Evolutionary conservation across 2,888 invertebrate genomes (phyloP), one percentile per base, ranked within the genome.

Genomic region (Agrenia bidenticulata): DNA sequence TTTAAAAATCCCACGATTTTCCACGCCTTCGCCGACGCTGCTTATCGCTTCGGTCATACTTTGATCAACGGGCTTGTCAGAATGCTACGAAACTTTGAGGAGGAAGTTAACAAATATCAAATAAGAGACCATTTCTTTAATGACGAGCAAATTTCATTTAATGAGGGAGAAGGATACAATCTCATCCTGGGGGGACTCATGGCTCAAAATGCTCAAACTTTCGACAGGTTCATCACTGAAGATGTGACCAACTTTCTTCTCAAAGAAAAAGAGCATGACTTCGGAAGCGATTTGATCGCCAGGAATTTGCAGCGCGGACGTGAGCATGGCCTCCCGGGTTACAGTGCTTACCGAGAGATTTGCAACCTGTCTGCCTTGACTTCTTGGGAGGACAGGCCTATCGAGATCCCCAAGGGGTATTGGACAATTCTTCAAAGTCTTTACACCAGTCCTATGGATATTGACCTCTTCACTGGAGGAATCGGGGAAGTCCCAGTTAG

Each of bases 391-490:
- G 9, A 39, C 1, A 60, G 63, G 37, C 75, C 75, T 1, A n/a
- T 26, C 5, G 73, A 75, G 58, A 68, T 75, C 39, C 50, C 63
- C 5, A 37, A 56, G 13, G 67, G 66, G 13, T 66, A 67, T 17
- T 74, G 76, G 76, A 23, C 49, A 2, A 68, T 62, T 23, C 57
- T 74, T 11, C 55, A 49, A 32, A 23, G 21, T 1, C 49, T 75
- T 17, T 76, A 76, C 60, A 37, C 50, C 9, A 60, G 56, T 2
- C 76, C 76, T 0, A 2, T 17, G 13, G 92, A 95, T 77, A 84
- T 95, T 24, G 95, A 96, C 78, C 82, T 95, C 13, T 84, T 94
- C 77, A 85, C 90, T 2, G 95, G 91, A 37, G 92, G 90, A 2
- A 82, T 93, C 7, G 82, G 93, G 70, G 95, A 96, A 80, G 85